Conservation (phyloP, 1,140 invertebrate genomes). For the Gonatopus flavifemur region DNA sequence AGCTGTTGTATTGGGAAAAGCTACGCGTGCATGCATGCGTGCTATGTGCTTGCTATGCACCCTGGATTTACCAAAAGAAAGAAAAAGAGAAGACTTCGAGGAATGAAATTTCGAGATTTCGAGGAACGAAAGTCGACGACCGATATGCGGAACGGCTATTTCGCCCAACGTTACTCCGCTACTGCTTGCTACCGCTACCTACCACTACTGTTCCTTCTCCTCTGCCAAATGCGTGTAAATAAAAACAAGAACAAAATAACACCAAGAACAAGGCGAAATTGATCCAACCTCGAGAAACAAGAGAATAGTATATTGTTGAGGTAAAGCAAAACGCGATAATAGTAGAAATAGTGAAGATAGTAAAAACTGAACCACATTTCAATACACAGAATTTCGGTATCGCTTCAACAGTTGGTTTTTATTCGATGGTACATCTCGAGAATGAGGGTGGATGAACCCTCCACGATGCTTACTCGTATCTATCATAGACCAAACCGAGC, state of each 20-base stretch:
- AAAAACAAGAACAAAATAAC: constrained; percentile 17
- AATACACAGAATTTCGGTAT: too few species aligned
- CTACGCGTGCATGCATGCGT: not conserved
- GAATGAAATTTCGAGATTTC: constrained; percentile 32
- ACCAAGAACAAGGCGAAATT: not conserved
- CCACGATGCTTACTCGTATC: too few species aligned
- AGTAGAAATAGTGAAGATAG: too few species aligned
- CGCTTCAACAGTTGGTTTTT: too few species aligned
- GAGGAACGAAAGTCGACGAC: constrained; percentile 15
- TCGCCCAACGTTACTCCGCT: constrained; percentile 8
- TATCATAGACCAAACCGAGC: too few species aligned
- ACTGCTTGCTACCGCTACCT: too few species aligned
- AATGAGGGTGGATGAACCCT: too few species aligned
- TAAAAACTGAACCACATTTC: too few species aligned
- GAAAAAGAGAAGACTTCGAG: constrained; percentile 5
- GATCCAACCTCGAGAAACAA: constrained; percentile 12
- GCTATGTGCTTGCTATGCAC: not conserved
- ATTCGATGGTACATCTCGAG: too few species aligned
- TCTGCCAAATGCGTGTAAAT: constrained; percentile 18
- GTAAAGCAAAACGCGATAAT: too few species aligned
- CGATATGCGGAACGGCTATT: constrained; percentile 12
- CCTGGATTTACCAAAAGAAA: not conserved
- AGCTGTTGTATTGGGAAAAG: constrained; percentile 2
- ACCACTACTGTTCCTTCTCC: too few species aligned
- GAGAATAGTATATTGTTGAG: constrained; percentile 24